Evolutionary conservation across 1,140 invertebrate species (phyloP).

Genomic region (Lepidurus packardi): DNA sequence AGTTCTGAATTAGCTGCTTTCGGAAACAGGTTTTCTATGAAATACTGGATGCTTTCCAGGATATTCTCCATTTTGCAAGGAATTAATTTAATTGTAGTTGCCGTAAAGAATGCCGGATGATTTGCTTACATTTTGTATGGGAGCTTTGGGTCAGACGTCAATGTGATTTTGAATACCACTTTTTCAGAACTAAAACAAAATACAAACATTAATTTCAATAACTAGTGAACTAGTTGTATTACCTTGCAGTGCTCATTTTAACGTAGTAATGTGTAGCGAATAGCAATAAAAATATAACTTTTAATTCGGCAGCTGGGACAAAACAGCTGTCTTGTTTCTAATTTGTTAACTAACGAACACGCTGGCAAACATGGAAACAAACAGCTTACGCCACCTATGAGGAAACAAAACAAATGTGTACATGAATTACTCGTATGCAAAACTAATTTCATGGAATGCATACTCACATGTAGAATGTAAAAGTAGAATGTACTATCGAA

Average conservation of each 20-base stretch:
- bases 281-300: neutral
- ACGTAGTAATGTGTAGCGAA: neutral
- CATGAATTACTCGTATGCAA: neutral
- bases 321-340: neutral
- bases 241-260: neutral
- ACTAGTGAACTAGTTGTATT: neutral
- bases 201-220: neutral
- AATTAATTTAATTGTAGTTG: neutral
- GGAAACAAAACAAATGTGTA: neutral
- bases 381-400: neutral
- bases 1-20: neutral
- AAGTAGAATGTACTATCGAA: too few relatives aligned
- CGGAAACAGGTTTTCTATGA: neutral
- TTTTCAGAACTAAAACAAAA: neutral
- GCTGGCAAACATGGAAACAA: neutral
- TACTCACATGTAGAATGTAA: too few relatives aligned
- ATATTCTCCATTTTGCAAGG: neutral
- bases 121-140: conserved; percentile 16
- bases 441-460: too few relatives aligned
- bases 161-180: neutral
- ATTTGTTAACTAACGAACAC: neutral
- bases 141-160: neutral
- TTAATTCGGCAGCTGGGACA: neutral
- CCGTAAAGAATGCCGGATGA: neutral
- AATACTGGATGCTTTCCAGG: neutral